Base-by-base conservation (phyloP, 2,888 invertebrate genomes). In the Dicranocentrus wangi region DNA sequence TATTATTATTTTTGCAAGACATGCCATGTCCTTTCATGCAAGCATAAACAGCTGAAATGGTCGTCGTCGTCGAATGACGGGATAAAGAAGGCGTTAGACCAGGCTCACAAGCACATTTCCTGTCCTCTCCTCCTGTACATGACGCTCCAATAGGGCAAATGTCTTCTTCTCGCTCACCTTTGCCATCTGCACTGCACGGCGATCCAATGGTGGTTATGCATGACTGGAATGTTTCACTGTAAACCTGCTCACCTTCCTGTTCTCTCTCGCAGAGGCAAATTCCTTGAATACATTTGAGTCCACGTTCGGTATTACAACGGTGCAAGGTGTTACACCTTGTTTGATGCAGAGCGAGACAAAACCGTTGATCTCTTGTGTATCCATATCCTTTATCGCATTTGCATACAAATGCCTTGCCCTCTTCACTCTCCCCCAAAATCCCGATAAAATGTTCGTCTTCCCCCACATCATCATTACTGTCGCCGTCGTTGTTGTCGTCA, bases 351-450 rank as follows among this genome's bases (percentile, higher is more conserved):
- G 70, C 76, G 1, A 76, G 60, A 47, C 81, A 81, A 61, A 69
- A 53, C 32, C 66, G 25, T 39, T 75, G 51, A 47, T 81, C 81
- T 28, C 51, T n/a, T 5, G 71, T 77, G n/a, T 71, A 47, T 21
- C 76, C 72, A 28, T 76, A 71, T 27, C 77, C 77, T 66, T 71
- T 70, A 23, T 51, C 77, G 27, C 77, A 77, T 77, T 77, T 76
- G 58, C 77, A 81, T 28, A 42, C 32, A 71, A 81, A 81, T 42
- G 58, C 61, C 21, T 17, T 70, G 5, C 58, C 60, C 17, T 70
- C 70, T 7, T 80, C 72, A 21, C 66, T 47, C 2, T 76, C 81
- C 15, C 58, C 76, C 69, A 27, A 39, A 55, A 81, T 81, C 63
- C 76, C 81, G 27, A 81, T 73, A 28, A 77, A 77, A 28, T 81